Percentiles rank a stretch among this genome's conserved stretches.
Evolutionary conservation across 2,888 invertebrate species (phyloP).

Genomic region (Orthonevra nobilis): DNA sequence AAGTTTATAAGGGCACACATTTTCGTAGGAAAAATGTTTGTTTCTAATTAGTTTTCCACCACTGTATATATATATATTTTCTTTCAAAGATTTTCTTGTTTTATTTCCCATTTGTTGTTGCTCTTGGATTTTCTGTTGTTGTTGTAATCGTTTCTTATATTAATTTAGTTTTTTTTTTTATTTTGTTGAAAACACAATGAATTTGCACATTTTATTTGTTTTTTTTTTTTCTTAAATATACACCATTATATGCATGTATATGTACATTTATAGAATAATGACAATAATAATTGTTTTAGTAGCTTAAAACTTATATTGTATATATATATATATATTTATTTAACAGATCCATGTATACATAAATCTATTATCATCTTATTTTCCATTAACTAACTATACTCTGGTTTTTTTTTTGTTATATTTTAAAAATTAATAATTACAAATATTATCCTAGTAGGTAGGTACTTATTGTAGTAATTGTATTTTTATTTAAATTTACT

Average conservation of each 20-base stretch:
- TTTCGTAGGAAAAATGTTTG: too few species aligned
- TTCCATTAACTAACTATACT: slow-evolving; percentile 58
- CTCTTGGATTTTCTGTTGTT: slow-evolving; percentile 50
- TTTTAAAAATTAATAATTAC: slow-evolving; percentile 66
- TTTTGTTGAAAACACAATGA: slow-evolving; percentile 38
- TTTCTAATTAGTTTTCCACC: too few species aligned
- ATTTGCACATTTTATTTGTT: slow-evolving; percentile 23
- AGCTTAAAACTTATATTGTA: slow-evolving; percentile 63
- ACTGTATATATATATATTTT: slow-evolving; percentile 10
- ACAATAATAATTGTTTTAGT: slow-evolving; percentile 70
- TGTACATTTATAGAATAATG: slow-evolving; percentile 59
- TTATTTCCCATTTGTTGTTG: slow-evolving; percentile 52
- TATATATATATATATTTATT: slow-evolving; percentile 44
- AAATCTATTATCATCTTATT: slow-evolving; percentile 35
- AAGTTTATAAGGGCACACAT: too few species aligned
- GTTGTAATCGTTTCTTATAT: slow-evolving; percentile 5
- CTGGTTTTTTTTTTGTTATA: slow-evolving; percentile 59
- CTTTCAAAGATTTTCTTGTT: slow-evolving; percentile 44
- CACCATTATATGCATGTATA: slow-evolving; percentile 72
- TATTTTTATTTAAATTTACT: slow-evolving; percentile 31
- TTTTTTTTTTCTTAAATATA: slow-evolving; percentile 48
- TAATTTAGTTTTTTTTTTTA: slow-evolving; percentile 16
- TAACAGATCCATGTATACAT: slow-evolving; percentile 42
- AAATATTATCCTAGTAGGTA: slow-evolving; percentile 67
- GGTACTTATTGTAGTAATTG: slow-evolving; percentile 67